Percentiles rank a stretch among this genome's conserved stretches.
phyloP scores from a whole-genome alignment of 2,888 invertebrate species.

The Pandemis cinnamomeana region DNA sequence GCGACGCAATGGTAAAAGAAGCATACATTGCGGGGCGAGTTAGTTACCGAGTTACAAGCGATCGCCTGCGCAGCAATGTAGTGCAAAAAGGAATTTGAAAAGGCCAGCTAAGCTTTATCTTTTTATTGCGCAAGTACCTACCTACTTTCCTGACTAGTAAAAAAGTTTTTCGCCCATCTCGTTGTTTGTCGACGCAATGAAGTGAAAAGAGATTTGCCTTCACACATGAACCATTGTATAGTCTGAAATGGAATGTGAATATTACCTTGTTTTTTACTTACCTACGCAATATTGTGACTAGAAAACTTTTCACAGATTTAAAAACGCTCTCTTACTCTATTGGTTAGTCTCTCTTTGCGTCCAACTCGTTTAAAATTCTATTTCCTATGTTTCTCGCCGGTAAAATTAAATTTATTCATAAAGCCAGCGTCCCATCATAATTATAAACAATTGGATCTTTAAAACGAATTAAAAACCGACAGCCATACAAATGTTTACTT shows the following conservation, averaged over 20 bases:
- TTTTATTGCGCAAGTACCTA: background rate
- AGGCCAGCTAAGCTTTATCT: background rate
- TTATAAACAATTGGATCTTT: slow-evolving; percentile 21
- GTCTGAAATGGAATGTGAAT: background rate
- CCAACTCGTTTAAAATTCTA: background rate
- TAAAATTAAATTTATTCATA: slow-evolving; percentile 21
- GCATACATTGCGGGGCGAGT: background rate
- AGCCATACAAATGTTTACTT: slow-evolving; percentile 8
- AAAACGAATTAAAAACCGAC: background rate
- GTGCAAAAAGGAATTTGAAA: background rate
- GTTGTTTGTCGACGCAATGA: background rate
- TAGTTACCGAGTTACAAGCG: background rate
- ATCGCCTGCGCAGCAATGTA: background rate
- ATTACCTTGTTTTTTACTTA: no score
- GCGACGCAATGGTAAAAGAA: background rate
- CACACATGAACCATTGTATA: background rate
- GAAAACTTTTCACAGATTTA: no score
- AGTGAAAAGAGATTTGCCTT: background rate
- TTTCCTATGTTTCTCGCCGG: slow-evolving; percentile 1
- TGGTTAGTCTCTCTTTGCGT: background rate
- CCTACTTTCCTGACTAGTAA: background rate
- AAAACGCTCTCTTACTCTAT: no score
- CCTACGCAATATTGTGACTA: no score
- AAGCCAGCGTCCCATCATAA: background rate
- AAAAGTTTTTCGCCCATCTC: background rate